Base-by-base conservation (phyloP, 2,113 vertebrate species). In the Rattus rattus region DNA sequence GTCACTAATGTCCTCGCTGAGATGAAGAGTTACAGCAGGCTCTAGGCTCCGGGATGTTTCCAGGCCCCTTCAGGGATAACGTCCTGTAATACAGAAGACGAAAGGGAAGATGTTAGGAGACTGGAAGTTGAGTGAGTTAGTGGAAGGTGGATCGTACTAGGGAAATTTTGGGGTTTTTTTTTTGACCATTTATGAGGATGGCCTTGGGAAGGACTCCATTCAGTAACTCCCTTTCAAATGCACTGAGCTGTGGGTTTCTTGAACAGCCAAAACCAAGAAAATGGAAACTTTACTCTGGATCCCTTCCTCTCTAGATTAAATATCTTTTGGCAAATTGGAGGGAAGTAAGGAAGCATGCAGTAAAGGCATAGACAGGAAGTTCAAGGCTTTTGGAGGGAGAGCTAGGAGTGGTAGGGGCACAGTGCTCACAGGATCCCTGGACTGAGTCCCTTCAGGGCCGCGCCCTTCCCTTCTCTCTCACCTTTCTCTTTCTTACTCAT, bases 81-180 rank as follows among this genome's bases (percentile, higher is more conserved):
- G 61, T 59, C 69, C 61, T 61, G 20, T 75, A 20, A 61, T 61
- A 86, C 61, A 49, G 20, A 86, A 88, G 91, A 92, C 17, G 17
- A 63, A 75, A 83, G n/a, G 36, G 20, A 94, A 16, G 26, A 36
- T n/a, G 13, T 79, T n/a, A n/a, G 13, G 92, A 67, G 63, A 9
- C 47, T 79, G 22, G 39, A 77, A 43, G 54, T 94, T 24, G 70
- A 90, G 59, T 85, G 91, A 72, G 83, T 76, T 36, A 59, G 47
- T n/a, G 30, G 36, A 88, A 70, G 67, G 75, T 54, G 49, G 47
- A 72, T 63, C 69, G 24, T 3, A 49, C 33, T 47, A 12, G 30
- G 69, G 49, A 47, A 76, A 84, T 72, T 85, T 30, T 96, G 72
- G n/a, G n/a, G n/a, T n/a, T n/a, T n/a, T 36, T 96, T 92, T 92